These are phyloP conservation scores for Atta cephalotes DNA, from an alignment of 1,140 invertebrate genomes.

Conservation along the genomic window DNA sequence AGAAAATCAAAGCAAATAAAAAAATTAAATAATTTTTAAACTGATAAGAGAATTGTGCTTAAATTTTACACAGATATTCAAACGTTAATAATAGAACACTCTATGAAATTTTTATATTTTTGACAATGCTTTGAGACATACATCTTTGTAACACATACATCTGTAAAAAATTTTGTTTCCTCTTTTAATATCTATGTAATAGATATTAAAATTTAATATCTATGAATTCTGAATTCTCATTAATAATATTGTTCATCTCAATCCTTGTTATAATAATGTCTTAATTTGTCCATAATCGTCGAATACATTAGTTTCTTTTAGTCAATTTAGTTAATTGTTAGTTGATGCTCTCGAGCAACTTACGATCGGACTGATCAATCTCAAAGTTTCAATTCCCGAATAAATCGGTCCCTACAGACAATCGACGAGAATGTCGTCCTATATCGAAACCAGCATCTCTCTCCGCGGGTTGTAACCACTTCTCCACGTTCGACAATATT, in stretches of 20 bases:
- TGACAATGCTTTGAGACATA: no score
- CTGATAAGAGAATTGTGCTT: no score
- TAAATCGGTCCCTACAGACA: conserved; percentile 33
- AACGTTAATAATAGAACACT: no score
- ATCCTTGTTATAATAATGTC: neutral
- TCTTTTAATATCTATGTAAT: neutral
- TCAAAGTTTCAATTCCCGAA: conserved; percentile 37
- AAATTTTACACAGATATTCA: no score
- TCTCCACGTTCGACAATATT: neutral
- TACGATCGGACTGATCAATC: conserved; percentile 23
- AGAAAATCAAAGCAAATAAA: no score
- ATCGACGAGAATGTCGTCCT: conserved; percentile 26
- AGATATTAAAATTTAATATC: neutral
- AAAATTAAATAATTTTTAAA: no score
- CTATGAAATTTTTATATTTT: no score
- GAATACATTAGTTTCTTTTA: neutral
- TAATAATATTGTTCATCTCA: neutral
- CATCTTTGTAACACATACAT: neutral
- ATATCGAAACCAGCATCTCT: conserved; percentile 27
- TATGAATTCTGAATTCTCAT: neutral
- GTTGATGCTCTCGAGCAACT: neutral
- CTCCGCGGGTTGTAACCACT: conserved; percentile 32
- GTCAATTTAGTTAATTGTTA: neutral
- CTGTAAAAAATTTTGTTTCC: neutral
- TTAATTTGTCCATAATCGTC: neutral